Base-by-base conservation (phyloP, 64 coral and sea anemone genomes). In the Stichodactyla helianthus region DNA sequence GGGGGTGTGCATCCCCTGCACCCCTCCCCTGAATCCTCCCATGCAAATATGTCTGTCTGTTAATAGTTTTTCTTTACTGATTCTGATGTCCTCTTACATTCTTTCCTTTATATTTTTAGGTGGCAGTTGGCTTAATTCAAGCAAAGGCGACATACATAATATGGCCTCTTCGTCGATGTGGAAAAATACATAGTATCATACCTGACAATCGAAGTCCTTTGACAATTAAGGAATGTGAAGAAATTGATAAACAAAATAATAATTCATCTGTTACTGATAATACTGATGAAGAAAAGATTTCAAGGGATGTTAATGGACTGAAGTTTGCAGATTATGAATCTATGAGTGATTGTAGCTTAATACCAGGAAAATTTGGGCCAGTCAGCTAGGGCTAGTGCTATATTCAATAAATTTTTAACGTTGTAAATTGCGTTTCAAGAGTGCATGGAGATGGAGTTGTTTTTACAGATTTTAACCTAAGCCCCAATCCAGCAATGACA, bases 141-240 rank as follows among this genome's bases (percentile, higher is more conserved):
- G 93, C 85, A 5, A 92, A 95, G 76, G 97, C 97, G 68, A 99
- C 93, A 18, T 85, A 85, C 81, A 91, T 95, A 64, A 71, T 98
- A 4, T 98, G 96, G 96, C 93, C 96, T 10, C 87, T 85, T 1
- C 60, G 77, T 25, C 89, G 96, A 76, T 98, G 96, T 93, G 90
- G 90, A 54, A 83, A 77, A 65, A 59, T 98, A 52, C 83, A 89
- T 51, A 90, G 77, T 22, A 31, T 52, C 20, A 11, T 89, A 44
- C 90, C 88, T 6, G 55, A 87, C 3, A 88, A 60, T 19, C 53
- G 96, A 59, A 55, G 6, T 16, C 83, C 83, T 35, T 54, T 84
- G 19, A 58, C 54, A 53, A 57, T 5, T 54, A 0, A 57, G 26
- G 83, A 84, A 84, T 63, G 50, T 61, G 83, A 84, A 84, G 23